These are phyloP conservation scores for Tenthredo mesomela DNA, from an alignment of 2,888 invertebrate species.

Conservation along the genomic window DNA sequence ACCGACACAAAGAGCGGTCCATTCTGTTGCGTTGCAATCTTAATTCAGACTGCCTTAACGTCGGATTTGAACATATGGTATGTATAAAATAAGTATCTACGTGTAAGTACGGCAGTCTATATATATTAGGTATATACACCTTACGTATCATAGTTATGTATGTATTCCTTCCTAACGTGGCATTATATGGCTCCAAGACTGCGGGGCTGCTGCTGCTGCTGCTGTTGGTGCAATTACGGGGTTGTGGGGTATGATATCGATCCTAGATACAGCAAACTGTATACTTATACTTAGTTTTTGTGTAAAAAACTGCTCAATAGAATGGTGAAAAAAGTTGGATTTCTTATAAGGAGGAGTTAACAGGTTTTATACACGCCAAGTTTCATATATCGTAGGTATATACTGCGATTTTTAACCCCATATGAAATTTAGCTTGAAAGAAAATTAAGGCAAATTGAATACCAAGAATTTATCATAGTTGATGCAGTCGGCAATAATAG, in stretches of 20 bases:
- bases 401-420: not conserved
- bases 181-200: conserved; percentile 33
- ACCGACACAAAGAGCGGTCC: conserved; percentile 56
- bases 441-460: not conserved
- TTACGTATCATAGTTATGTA: conserved; percentile 26
- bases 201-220: conserved; percentile 18
- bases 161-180: conserved; percentile 28
- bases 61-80: conserved; percentile 48
- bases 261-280: conserved; percentile 43
- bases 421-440: not conserved
- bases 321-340: conserved; percentile 33
- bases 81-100: conserved; percentile 20
- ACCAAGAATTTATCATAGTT: not conserved
- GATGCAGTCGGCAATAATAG: not conserved
- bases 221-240: conserved; percentile 13
- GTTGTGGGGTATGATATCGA: conserved; percentile 39
- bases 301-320: conserved; percentile 24
- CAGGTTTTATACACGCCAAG: conserved; percentile 31
- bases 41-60: conserved; percentile 48
- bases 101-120: not conserved
- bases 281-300: conserved; percentile 42
- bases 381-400: not conserved
- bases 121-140: not conserved
- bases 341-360: conserved; percentile 16
- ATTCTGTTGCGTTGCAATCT: conserved; percentile 50